Evolutionary conservation across 2,113 vertebrate genomes (phyloP).

Genomic region (Eptesicus fuscus): DNA sequence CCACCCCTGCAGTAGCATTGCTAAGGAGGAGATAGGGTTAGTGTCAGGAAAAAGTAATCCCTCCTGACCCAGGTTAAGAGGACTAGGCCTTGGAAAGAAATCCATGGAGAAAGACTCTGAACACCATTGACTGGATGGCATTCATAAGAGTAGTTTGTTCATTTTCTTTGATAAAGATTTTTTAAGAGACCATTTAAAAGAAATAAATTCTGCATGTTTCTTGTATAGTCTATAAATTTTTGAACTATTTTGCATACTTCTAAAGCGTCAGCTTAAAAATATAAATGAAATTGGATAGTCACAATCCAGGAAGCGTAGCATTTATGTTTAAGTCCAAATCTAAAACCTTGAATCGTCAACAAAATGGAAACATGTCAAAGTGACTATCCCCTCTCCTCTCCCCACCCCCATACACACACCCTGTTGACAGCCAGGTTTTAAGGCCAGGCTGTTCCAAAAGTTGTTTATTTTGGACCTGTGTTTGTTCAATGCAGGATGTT

Average conservation of each 20-base stretch:
- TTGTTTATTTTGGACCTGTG: background rate
- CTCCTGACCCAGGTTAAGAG: background rate
- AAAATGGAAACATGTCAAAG: background rate
- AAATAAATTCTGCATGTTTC: background rate
- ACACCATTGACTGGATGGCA: background rate
- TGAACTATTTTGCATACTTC: constrained; percentile 5
- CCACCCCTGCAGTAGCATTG: background rate
- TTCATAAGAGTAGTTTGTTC: background rate
- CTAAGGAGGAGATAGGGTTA: background rate
- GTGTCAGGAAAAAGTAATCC: background rate
- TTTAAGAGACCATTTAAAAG: background rate
- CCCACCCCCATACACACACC: too few relatives aligned
- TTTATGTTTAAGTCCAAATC: constrained; percentile 23
- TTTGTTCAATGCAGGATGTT: background rate
- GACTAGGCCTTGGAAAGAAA: background rate
- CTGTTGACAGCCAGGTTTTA: background rate
- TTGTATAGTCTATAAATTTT: background rate
- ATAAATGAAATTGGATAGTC: constrained; percentile 26
- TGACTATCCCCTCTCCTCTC: background rate
- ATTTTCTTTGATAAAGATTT: background rate
- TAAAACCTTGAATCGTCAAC: constrained; percentile 12
- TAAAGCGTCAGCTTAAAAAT: constrained; percentile 52
- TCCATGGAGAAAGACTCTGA: background rate
- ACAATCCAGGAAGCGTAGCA: constrained; percentile 20
- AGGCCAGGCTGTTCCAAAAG: background rate